Conservation (phyloP, 2,797 vertebrate genomes). For the Cossypha caffra region DNA sequence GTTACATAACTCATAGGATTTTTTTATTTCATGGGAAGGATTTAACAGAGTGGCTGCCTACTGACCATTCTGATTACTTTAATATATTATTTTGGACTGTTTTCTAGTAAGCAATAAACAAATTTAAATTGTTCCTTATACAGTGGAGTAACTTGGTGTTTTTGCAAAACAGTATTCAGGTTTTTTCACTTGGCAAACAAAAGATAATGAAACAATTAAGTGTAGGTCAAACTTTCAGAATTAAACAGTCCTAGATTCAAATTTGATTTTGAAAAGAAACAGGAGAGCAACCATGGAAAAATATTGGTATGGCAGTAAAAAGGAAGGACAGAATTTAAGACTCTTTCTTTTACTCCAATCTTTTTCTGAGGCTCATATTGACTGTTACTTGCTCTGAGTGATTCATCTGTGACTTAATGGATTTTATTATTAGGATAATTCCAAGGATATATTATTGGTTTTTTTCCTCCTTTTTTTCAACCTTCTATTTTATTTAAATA, state of each 20-base stretch:
- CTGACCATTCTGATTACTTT: not conserved
- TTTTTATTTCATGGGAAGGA: not conserved
- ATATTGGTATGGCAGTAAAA: not conserved
- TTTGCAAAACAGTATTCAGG: not conserved
- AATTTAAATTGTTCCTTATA: not conserved
- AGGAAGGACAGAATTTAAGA: not conserved
- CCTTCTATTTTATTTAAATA: not conserved
- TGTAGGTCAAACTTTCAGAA: not conserved
- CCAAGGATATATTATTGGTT: accelerated
- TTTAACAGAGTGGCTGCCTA: not conserved
- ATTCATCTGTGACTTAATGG: not conserved
- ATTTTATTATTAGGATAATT: not conserved
- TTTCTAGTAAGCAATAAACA: not conserved
- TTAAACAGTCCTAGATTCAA: not conserved
- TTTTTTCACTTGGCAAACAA: not conserved
- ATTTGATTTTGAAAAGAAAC: not conserved
- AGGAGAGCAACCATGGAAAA: not conserved
- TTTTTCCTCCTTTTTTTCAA: not conserved
- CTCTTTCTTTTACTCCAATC: not conserved
- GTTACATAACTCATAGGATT: not conserved
- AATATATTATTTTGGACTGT: not conserved
- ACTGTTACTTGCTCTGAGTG: not conserved
- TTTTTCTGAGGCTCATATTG: not conserved
- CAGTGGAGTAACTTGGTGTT: not conserved
- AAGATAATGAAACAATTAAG: accelerated